Evolutionary conservation across 2,888 invertebrate genomes (phyloP).

Genomic region (Bellardia bayeri): DNA sequence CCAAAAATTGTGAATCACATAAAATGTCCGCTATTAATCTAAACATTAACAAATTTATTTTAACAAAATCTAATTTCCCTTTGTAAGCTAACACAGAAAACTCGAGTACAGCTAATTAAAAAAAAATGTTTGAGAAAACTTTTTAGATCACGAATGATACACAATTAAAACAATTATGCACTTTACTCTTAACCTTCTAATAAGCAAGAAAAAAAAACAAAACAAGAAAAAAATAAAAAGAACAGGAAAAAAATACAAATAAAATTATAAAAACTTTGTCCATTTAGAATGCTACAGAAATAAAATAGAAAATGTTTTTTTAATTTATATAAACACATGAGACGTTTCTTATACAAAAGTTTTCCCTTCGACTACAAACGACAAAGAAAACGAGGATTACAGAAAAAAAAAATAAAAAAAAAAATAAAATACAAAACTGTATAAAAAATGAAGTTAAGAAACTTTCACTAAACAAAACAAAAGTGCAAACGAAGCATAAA

Average conservation of each 20-base stretch:
- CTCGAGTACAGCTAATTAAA: conserved; percentile 24
- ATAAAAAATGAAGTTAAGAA: conserved; percentile 62
- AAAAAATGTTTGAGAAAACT: conserved; percentile 27
- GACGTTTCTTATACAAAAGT: conserved; percentile 58
- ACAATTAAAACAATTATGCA: conserved; percentile 62
- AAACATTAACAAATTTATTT: no score
- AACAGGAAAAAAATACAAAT: not conserved
- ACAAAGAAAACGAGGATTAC: conserved; percentile 34
- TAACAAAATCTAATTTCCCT: not conserved
- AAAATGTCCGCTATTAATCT: no score
- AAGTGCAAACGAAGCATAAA: conserved; percentile 71
- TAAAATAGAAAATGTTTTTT: conserved; percentile 15
- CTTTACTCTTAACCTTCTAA: conserved; percentile 40
- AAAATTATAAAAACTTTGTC: conserved; percentile 51
- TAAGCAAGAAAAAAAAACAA: not conserved
- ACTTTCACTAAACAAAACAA: conserved; percentile 60
- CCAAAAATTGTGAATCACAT: no score
- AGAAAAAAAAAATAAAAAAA: conserved; percentile 21
- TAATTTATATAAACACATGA: conserved; percentile 64
- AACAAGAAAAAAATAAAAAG: not conserved
- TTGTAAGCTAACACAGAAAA: not conserved
- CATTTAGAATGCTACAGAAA: conserved; percentile 21
- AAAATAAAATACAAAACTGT: not conserved
- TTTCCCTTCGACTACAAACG: conserved; percentile 38
- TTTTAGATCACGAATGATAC: conserved; percentile 43